Base-by-base conservation (phyloP, 2,797 vertebrate species). In the Acanthornis magna region DNA sequence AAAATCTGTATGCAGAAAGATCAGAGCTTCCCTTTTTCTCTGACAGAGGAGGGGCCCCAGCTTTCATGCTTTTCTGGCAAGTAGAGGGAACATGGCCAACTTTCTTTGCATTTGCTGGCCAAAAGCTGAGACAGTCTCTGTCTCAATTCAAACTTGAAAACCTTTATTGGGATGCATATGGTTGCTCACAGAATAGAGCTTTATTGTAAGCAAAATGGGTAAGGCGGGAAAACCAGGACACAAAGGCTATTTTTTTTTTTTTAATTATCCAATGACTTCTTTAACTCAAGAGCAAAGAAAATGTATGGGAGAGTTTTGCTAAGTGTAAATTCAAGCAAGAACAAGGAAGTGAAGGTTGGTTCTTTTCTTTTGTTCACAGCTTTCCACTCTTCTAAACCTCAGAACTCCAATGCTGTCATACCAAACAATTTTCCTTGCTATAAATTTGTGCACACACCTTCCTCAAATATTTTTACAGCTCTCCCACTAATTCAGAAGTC, bases 1-100 rank as follows among this genome's bases (percentile, higher is more conserved):
- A 81, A 92, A 91, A 70, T 51, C 54, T 54, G 34, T 22, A 78
- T 13, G 21, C 53, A 75, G 55, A 88, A 94, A 81, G 54, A 91
- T 88, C 51, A 86, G 83, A 91, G 43, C 79, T 73, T 89, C 65
- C 70, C 70, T 95, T 90, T 88, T 65, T 40, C 32, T 80, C 62
- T 75, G 70, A 88, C 26, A 78, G 73, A 88, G 34, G 62, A 94
- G 84, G 60, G 85, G 88, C 93, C 88, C 51, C 89, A 94, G 83
- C 54, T 91, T 90, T 90, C 70, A 78, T 40, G 85, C 76, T 90
- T 75, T 91, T 95, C 93, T 95, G 85, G 88, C 89, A 91, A 96
- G 78, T 34, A 84, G 38, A 88, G 76, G 95, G 89, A 95, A 93
- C 54, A 66, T 36, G 53, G 91, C 89, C 95, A 95, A 95, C 54